Conservation (phyloP, 2,113 vertebrate species). For the Rynchops niger region DNA sequence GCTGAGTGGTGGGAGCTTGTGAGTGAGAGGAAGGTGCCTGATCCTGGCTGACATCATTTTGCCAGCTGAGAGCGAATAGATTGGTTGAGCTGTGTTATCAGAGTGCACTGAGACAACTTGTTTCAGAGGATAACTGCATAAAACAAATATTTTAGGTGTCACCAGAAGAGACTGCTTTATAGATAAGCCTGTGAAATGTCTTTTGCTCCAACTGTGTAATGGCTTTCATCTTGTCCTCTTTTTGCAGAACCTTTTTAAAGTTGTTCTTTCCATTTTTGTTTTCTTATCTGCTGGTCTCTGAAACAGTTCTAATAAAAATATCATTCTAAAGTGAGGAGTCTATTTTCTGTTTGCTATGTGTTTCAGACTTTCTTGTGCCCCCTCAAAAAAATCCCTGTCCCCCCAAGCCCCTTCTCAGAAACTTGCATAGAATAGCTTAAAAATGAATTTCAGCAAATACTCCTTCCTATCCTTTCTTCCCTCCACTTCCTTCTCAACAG, state of each 20-base stretch:
- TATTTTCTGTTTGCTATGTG: background rate
- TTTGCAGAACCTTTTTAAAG: background rate
- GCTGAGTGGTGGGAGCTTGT: rapidly evolving
- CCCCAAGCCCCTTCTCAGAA: background rate
- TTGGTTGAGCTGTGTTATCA: background rate
- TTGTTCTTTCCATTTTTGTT: background rate
- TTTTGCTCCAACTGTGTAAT: background rate
- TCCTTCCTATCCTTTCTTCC: background rate
- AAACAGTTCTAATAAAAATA: background rate
- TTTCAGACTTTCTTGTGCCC: background rate
- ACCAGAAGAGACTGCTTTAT: background rate
- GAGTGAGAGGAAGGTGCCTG: background rate
- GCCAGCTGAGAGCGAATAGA: background rate
- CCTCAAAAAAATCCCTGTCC: background rate
- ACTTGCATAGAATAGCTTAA: background rate
- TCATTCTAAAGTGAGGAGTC: background rate
- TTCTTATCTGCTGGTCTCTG: background rate
- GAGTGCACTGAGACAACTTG: background rate
- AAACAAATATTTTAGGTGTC: background rate
- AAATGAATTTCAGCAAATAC: background rate
- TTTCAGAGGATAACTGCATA: background rate
- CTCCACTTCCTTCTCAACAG: background rate
- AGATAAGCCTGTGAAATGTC: background rate
- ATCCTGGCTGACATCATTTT: background rate
- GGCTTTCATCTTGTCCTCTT: background rate